A percentile compares a stretch with the other conserved stretches of the same genome.
phyloP scores from a whole-genome alignment of 2,113 vertebrate genomes.

The Sakesphorus luctuosus region DNA sequence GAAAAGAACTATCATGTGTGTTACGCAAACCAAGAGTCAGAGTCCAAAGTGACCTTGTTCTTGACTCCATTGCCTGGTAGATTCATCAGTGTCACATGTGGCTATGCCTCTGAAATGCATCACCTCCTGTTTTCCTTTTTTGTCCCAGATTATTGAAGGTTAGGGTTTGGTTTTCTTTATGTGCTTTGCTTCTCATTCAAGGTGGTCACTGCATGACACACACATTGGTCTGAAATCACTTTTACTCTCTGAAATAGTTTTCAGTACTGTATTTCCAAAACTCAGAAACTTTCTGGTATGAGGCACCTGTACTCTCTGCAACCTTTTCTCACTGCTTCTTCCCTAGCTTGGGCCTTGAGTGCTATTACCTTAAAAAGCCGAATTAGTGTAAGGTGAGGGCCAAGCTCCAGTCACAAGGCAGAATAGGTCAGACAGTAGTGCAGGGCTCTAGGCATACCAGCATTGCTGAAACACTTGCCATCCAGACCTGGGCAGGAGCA shows the following conservation, averaged over 20 bases:
- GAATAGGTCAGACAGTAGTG: neutral
- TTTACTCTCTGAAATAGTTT: neutral
- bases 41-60: neutral
- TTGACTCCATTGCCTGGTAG: neutral
- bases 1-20: neutral
- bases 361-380: neutral
- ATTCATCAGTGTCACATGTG: neutral
- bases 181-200: neutral
- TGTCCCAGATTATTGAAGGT: neutral
- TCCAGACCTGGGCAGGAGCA: neutral
- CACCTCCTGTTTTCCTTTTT: neutral
- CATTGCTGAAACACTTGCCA: neutral
- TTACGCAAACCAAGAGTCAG: neutral
- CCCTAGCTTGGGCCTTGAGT: neutral
- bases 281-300: neutral
- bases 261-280: neutral
- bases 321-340: neutral
- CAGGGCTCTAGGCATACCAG: neutral
- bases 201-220: neutral
- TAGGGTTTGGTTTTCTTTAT: neutral
- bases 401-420: neutral
- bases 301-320: neutral
- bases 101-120: neutral
- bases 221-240: neutral
- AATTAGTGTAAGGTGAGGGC: neutral